Percentiles rank a stretch among this genome's conserved stretches.
These are phyloP conservation scores for Amphilophus citrinellus DNA, from an alignment of 2,113 vertebrate species.

Conservation along the genomic window DNA sequence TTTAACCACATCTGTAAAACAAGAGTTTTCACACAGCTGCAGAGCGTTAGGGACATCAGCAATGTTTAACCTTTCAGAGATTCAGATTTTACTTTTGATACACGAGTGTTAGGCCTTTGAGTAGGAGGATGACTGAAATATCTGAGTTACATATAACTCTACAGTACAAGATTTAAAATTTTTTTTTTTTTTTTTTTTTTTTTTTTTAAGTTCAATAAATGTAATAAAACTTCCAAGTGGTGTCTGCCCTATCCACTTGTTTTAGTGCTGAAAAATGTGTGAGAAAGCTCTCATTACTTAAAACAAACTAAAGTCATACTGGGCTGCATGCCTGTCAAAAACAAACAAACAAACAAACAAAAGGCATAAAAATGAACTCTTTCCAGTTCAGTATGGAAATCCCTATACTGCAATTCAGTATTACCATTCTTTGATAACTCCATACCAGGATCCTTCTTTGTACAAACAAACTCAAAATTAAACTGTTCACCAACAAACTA, in stretches of 20 bases:
- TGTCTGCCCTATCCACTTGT: constrained; percentile 70
- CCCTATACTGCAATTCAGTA: not conserved
- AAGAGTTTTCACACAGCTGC: constrained; percentile 76
- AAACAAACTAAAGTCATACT: not conserved
- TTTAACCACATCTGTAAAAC: constrained; percentile 77
- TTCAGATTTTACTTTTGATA: constrained; percentile 14
- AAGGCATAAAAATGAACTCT: no score
- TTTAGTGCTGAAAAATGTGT: not conserved
- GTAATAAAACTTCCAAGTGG: constrained; percentile 32
- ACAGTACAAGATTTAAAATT: not conserved
- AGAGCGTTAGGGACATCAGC: constrained; percentile 68
- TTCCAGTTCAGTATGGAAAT: no score
- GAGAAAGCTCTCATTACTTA: not conserved
- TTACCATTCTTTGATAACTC: not conserved
- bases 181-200: not conserved
- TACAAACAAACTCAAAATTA: not conserved
- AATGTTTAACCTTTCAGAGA: constrained; percentile 37
- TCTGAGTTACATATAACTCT: not conserved
- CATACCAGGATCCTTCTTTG: not conserved
- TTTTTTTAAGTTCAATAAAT: constrained; percentile 9
- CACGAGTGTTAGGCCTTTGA: not conserved
- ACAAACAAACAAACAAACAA: no score
- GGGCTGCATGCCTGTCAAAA: no score
- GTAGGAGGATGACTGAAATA: not conserved
- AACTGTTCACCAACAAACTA: not conserved